phyloP scores from a whole-genome alignment of 2,888 invertebrate species.

The Deilephila elpenor region DNA sequence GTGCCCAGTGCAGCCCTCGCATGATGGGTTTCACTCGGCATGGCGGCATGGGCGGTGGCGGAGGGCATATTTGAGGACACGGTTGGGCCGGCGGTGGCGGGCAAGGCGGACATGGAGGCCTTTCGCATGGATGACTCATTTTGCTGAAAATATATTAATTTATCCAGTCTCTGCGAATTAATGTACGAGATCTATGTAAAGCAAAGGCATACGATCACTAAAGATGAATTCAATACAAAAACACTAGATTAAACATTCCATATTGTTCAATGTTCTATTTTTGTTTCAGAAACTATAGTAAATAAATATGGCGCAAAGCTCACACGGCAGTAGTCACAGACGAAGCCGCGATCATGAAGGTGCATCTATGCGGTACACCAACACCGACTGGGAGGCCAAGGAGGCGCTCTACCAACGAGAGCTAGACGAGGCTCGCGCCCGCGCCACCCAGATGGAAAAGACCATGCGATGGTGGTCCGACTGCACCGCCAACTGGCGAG shows the following conservation, averaged over 20 bases:
- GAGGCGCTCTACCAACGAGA: slow-evolving; percentile 90
- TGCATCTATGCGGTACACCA: slow-evolving; percentile 86
- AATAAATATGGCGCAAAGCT: slow-evolving; percentile 85
- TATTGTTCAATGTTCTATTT: background rate
- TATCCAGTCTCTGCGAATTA: background rate
- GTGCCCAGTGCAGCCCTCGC: slow-evolving; percentile 87
- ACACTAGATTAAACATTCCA: background rate
- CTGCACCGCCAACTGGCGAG: slow-evolving; percentile 98
- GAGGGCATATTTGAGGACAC: slow-evolving; percentile 61
- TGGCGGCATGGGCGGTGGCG: slow-evolving; percentile 57
- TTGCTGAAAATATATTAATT: slow-evolving; percentile 28
- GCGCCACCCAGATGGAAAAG: slow-evolving; percentile 99
- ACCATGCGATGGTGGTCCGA: slow-evolving; percentile 99
- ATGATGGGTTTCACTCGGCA: slow-evolving; percentile 85
- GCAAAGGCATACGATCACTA: too few species aligned
- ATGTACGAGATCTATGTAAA: too few species aligned
- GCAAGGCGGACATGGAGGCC: slow-evolving; percentile 53
- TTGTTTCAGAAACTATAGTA: slow-evolving; percentile 46
- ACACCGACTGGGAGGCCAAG: slow-evolving; percentile 91
- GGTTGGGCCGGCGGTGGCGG: slow-evolving; percentile 58
- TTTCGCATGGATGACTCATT: slow-evolving; percentile 49
- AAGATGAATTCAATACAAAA: too few species aligned
- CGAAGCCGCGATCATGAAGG: slow-evolving; percentile 86
- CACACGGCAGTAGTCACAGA: slow-evolving; percentile 88
- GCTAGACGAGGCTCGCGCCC: slow-evolving; percentile 95